Evolutionary conservation across 2,888 invertebrate species (phyloP).

Genomic region (Chloromyia formosa): DNA sequence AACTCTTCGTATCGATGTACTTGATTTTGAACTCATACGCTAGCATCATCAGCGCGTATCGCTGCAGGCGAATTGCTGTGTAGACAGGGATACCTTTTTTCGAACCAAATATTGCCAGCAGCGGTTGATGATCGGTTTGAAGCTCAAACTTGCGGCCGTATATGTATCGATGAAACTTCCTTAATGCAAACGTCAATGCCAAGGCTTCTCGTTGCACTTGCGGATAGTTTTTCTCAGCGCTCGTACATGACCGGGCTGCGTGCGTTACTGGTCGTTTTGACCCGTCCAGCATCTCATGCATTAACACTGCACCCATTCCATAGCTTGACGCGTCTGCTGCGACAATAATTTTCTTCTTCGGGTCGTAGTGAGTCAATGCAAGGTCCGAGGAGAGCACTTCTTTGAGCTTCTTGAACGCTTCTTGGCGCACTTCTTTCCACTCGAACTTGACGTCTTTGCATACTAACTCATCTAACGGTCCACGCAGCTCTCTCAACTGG

Average conservation of each 20-base stretch:
- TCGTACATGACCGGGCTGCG: conserved; percentile 55
- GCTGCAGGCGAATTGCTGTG: conserved; percentile 52
- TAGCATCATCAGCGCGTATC: conserved; percentile 51
- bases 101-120: conserved; percentile 54
- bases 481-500: background rate
- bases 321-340: conserved; percentile 51
- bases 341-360: conserved; percentile 48
- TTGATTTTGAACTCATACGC: conserved; percentile 52
- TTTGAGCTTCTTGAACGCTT: conserved; percentile 46
- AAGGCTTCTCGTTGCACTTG: conserved; percentile 58
- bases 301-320: conserved; percentile 49
- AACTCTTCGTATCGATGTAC: conserved; percentile 48
- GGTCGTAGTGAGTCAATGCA: conserved; percentile 49
- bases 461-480: conserved; percentile 21
- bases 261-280: conserved; percentile 54
- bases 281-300: conserved; percentile 53
- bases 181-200: conserved; percentile 55
- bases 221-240: conserved; percentile 56
- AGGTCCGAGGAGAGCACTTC: conserved; percentile 46
- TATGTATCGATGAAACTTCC: conserved; percentile 56
- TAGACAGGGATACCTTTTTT: conserved; percentile 52
- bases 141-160: conserved; percentile 56
- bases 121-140: conserved; percentile 52
- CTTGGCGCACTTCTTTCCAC: conserved; percentile 43
- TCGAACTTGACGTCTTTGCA: conserved; percentile 26